phyloP scores from a whole-genome alignment of 2,888 invertebrate genomes.

The Melieria omissa region DNA sequence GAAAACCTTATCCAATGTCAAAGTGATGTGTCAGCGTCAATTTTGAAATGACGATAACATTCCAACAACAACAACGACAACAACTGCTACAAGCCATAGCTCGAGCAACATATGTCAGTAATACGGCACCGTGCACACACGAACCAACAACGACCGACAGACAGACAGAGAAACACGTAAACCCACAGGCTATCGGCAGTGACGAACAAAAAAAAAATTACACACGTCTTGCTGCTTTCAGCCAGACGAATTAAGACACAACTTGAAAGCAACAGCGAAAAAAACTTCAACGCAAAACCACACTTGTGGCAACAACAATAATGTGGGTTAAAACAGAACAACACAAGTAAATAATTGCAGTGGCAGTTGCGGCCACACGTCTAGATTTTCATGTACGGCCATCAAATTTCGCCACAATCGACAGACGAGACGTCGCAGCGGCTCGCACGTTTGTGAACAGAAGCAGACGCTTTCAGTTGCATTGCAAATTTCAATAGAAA shows the following conservation, averaged over 20 bases:
- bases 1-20: too few species aligned
- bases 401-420: constrained; percentile 11
- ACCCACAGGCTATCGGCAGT: background rate
- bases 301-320: background rate
- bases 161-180: background rate
- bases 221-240: background rate
- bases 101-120: too few species aligned
- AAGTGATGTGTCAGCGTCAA: too few species aligned
- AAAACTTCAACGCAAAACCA: background rate
- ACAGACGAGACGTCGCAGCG: background rate
- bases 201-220: background rate
- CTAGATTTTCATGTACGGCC: constrained; percentile 25
- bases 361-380: background rate
- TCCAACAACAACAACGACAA: too few species aligned
- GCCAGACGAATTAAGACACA: background rate
- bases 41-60: too few species aligned
- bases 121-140: too few species aligned
- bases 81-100: too few species aligned
- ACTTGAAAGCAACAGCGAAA: background rate
- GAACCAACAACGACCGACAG: background rate
- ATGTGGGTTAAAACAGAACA: too few species aligned
- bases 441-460: background rate
- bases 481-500: background rate
- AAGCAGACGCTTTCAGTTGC: background rate
- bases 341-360: too few species aligned